Conservation (phyloP, 1,140 invertebrate genomes). For the Camponotus floridanus region DNA sequence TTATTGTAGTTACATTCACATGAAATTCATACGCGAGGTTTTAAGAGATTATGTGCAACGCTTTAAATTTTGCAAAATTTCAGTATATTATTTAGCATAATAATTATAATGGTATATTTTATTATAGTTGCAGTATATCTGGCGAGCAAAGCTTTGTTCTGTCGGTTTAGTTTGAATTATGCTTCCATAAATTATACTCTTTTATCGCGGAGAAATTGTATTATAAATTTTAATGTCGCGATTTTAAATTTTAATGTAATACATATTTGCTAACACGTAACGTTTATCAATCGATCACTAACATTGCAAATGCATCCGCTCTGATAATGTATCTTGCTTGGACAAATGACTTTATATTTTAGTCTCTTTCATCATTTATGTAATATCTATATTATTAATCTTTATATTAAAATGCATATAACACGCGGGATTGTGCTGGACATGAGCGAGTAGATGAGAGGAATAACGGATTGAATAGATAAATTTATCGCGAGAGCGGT, state of each 20-base stretch:
- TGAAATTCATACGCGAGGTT: not conserved
- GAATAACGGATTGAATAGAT: not conserved
- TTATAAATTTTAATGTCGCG: slow-evolving; percentile 10
- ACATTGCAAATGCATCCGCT: not conserved
- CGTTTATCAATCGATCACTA: not conserved
- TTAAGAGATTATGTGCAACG: not conserved
- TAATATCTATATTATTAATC: not conserved
- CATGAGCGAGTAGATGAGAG: not conserved
- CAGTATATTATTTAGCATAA: not conserved
- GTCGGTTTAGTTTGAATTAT: not conserved
- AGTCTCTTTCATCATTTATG: not conserved
- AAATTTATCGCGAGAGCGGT: slow-evolving; percentile 17
- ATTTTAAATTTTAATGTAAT: not conserved
- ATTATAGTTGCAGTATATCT: not conserved
- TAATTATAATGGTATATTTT: not conserved
- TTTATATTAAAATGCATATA: not conserved
- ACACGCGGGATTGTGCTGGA: not conserved
- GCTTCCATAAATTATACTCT: not conserved
- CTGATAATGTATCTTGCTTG: not conserved
- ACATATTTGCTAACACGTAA: not conserved
- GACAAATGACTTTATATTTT: not conserved
- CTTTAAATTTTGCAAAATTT: not conserved
- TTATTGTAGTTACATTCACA: slow-evolving; percentile 11
- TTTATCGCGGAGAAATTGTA: not conserved
- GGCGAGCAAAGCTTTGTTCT: not conserved